Evolutionary conservation across 2,888 invertebrate species (phyloP), one percentile per base, ranked within the genome.

Genomic region (Tachina fera): DNA sequence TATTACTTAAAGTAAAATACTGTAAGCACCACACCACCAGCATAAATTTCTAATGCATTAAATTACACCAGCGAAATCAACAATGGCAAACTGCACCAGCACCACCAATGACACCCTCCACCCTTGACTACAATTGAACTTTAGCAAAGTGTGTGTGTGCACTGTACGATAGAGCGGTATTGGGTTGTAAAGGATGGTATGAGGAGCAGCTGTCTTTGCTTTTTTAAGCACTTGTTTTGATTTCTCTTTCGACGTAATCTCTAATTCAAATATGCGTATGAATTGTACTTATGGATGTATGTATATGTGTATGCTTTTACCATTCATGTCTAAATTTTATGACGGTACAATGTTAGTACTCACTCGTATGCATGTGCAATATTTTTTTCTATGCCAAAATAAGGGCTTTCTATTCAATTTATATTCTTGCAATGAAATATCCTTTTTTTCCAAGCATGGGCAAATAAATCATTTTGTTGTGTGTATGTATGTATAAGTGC

Each of bases 141-240:
- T 56, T 22, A 39, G n/a, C 39, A 47, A 75, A 61, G 51, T 41
- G 53, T 39, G 81, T 56, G 75, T 68, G 71, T 39, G 72, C 86
- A 80, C 86, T 79, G 83, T 86, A 86, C 83, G 56, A 72, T n/a
- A n/a, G n/a, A 22, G 9, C 9, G 47, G 5, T 16, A n/a, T 19
- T 16, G 78, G 51, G 31, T 22, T 61, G 10, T 6, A 43, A 72
- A 72, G 85, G 70, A 67, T 77, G 68, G 67, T 77, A 68, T 56
- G 53, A 72, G 51, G 72, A 80, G 39, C 83, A 86, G 86, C 86
- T 86, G 86, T 71, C 71, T 72, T 75, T 79, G 16, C 76, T 63
- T 22, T 63, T 22, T 63, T 60, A 60, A 83, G 56, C 86, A 86
- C 86, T 86, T 86, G 86, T 86, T 86, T 67, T 83, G 67, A 86